Evolutionary conservation across 1,140 invertebrate genomes (phyloP).

Genomic region (Vollenhovia emeryi): DNA sequence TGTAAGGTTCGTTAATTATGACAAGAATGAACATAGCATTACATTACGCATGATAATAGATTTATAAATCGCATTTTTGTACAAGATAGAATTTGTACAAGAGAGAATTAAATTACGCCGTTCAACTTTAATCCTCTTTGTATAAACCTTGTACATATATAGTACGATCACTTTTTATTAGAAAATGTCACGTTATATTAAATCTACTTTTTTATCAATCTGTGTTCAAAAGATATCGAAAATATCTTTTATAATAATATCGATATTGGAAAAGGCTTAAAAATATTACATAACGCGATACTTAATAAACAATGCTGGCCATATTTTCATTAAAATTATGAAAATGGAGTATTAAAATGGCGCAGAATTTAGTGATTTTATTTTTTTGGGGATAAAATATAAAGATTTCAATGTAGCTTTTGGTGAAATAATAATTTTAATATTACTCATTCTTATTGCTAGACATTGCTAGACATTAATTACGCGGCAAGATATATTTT

Average conservation of each 20-base stretch:
- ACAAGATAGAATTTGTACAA: no score
- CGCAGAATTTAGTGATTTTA: not conserved
- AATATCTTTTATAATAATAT: not conserved
- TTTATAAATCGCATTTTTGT: not conserved
- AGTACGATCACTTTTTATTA: not conserved
- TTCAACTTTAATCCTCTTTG: not conserved
- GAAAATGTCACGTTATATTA: not conserved
- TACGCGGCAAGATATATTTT: not conserved
- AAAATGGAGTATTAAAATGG: not conserved
- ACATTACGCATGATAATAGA: not conserved
- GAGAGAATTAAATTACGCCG: not conserved
- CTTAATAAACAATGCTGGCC: not conserved
- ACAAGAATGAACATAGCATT: not conserved
- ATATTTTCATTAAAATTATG: not conserved
- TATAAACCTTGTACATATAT: not conserved
- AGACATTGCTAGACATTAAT: no score
- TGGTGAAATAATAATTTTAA: not conserved
- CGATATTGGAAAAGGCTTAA: not conserved
- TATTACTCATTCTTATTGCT: not conserved
- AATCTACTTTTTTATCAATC: not conserved
- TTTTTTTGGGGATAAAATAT: not conserved
- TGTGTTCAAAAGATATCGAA: not conserved
- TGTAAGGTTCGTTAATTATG: conserved; percentile 16
- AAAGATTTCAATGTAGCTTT: no score
- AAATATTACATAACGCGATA: not conserved